Percentiles rank a stretch among this genome's conserved stretches.
Conservation (phyloP, 1,140 invertebrate species). For the Calycopis cecrops region DNA sequence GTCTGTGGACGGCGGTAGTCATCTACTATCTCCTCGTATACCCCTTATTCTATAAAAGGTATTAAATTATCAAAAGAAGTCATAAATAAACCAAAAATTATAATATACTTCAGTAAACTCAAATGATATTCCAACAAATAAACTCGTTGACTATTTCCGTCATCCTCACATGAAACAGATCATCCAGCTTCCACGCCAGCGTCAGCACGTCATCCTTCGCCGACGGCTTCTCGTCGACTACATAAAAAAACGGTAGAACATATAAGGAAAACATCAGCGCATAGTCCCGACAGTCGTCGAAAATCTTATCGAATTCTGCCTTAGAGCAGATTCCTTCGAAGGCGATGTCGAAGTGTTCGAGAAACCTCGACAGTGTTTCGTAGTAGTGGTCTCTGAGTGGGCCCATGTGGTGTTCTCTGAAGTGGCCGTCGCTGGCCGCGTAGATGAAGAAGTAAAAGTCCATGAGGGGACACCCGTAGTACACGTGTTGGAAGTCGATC, state of each 20-base stretch:
- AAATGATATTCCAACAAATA: slow-evolving; percentile 34
- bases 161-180: slow-evolving; percentile 30
- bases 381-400: slow-evolving; percentile 42
- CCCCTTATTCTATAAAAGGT: too few species aligned
- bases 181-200: slow-evolving; percentile 31
- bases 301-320: slow-evolving; percentile 38
- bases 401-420: slow-evolving; percentile 37
- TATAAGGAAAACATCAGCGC: slow-evolving; percentile 40
- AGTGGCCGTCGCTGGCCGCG: slow-evolving; percentile 38
- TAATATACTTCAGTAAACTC: too few species aligned
- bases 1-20: too few species aligned
- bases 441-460: slow-evolving; percentile 55
- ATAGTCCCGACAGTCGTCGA: slow-evolving; percentile 37
- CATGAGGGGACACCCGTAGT: slow-evolving; percentile 47
- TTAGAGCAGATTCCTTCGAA: slow-evolving; percentile 33
- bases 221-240: slow-evolving; percentile 33
- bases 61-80: too few species aligned
- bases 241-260: slow-evolving; percentile 41
- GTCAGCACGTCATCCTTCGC: slow-evolving; percentile 33
- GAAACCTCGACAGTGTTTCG: slow-evolving; percentile 31
- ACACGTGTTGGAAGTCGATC: slow-evolving; percentile 50
- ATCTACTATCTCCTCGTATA: too few species aligned
- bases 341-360: slow-evolving; percentile 40
- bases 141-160: slow-evolving; percentile 46
- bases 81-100: too few species aligned